These are phyloP conservation scores for Platysternon megacephalum DNA, from an alignment of 2,113 vertebrate genomes.

Conservation along the genomic window DNA sequence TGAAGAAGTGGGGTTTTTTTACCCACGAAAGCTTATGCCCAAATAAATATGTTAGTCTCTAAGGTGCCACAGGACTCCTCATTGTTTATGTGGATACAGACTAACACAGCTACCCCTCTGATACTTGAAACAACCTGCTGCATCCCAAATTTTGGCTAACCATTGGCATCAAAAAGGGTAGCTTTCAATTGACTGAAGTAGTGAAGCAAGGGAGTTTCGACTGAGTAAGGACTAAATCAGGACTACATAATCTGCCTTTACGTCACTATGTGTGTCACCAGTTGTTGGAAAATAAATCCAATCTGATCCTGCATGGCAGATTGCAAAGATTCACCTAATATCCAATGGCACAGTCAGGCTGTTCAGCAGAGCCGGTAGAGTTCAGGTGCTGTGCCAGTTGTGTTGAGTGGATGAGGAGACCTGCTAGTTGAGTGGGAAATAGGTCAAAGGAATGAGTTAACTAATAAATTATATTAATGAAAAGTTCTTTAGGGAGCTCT, in stretches of 20 bases:
- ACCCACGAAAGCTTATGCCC: no score
- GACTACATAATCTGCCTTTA: not conserved
- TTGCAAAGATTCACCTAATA: constrained; percentile 56
- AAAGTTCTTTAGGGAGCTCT: constrained; percentile 42
- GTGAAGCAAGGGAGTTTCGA: not conserved
- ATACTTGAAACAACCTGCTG: no score
- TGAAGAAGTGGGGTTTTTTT: no score
- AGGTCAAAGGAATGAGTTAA: constrained; percentile 45
- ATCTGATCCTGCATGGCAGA: constrained; percentile 35
- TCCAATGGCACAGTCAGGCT: constrained; percentile 62
- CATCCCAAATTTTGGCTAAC: no score
- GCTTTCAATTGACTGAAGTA: not conserved
- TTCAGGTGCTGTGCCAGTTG: constrained; percentile 63
- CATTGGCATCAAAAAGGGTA: no score
- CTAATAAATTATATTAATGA: constrained; percentile 70
- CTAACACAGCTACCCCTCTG: no score
- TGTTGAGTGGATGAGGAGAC: constrained; percentile 30
- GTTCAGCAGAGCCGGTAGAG: constrained; percentile 26
- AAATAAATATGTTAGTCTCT: no score
- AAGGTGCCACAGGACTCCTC: no score
- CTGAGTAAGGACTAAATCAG: not conserved
- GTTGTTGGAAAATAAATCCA: constrained; percentile 48
- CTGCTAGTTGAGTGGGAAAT: constrained; percentile 37
- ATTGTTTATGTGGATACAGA: no score
- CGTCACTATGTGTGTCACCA: not conserved